Conservation (phyloP, 2,113 vertebrate genomes). For the Psettodes erumei region DNA sequence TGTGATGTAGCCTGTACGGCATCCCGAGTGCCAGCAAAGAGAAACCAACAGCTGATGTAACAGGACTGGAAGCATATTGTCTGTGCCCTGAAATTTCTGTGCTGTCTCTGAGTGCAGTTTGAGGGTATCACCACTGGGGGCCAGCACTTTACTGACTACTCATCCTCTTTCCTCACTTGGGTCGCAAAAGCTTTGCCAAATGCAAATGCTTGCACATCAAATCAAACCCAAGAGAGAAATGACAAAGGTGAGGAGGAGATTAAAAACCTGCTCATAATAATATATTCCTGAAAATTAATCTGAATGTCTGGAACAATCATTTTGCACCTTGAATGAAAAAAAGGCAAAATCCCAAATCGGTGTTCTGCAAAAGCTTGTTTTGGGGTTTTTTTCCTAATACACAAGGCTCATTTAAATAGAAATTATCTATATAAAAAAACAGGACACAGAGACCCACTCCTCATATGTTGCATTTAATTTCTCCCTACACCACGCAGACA, state of each 20-base stretch:
- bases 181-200: not conserved
- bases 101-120: not conserved
- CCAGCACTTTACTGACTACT: conserved; percentile 24
- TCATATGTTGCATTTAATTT: not conserved
- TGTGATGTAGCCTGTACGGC: accelerated
- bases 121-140: conserved; percentile 12
- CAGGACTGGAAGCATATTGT: not conserved
- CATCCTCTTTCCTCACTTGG: not conserved
- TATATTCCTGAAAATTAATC: not conserved
- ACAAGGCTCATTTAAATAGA: conserved; percentile 27
- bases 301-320: not conserved
- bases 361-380: not conserved
- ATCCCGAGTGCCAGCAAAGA: not conserved
- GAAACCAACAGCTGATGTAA: not conserved
- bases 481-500: not conserved
- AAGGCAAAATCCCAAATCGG: not conserved
- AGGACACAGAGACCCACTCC: not conserved
- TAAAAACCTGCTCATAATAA: not conserved
- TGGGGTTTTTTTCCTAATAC: no score
- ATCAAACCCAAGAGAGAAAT: not conserved
- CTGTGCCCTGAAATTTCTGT: no score
- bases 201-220: not conserved
- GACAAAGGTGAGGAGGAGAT: not conserved
- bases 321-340: not conserved
- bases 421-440: not conserved